Base-by-base conservation (phyloP, 2,113 vertebrate genomes). In the Eurystomus gularis region DNA sequence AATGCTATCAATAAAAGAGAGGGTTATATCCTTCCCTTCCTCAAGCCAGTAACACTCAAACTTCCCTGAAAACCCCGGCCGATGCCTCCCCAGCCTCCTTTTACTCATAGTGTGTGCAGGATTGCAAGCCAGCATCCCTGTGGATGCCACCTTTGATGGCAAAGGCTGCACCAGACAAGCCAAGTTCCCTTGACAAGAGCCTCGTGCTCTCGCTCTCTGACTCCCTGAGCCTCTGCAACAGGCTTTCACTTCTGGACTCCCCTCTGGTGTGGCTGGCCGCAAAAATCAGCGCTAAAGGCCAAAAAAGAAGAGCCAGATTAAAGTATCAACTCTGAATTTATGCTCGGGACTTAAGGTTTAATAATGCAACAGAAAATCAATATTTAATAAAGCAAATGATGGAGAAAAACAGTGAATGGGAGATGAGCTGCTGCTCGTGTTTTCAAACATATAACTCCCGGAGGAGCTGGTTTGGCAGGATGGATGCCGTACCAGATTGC, bases 351-450 rank as follows among this genome's bases (percentile, higher is more conserved):
- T 98, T 98, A 97, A 97, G 97, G 97, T 98, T 98, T 98, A 98
- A 98, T 98, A 98, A 98, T 98, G 98, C 97, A 98, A 98, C 98
- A 98, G 97, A 98, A 98, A 98, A 98, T 98, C 98, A 98, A 98
- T 98, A 98, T 98, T 98, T 98, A 98, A 98, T 98, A 98, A 98
- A 98, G 98, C 98, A 98, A 98, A 98, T 98, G 98, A 98, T 98
- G 97, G 98, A 97, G 97, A 97, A 98, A 98, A 98, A 97, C 97
- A 97, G 80, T 95, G 97, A 97, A 97, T 11, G 72, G 96, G 96
- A 98, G 97, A 98, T 97, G 98, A 98, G 96, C 96, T 77, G 83
- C 95, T 86, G 96, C 49, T 90, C 60, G 0, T 96, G 97, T 97
- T 98, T 98, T 96, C 97, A 97, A 97, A 98, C 48, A 86, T 9